Conservation (phyloP, 2,888 invertebrate genomes). For the Ellobium chinense region DNA sequence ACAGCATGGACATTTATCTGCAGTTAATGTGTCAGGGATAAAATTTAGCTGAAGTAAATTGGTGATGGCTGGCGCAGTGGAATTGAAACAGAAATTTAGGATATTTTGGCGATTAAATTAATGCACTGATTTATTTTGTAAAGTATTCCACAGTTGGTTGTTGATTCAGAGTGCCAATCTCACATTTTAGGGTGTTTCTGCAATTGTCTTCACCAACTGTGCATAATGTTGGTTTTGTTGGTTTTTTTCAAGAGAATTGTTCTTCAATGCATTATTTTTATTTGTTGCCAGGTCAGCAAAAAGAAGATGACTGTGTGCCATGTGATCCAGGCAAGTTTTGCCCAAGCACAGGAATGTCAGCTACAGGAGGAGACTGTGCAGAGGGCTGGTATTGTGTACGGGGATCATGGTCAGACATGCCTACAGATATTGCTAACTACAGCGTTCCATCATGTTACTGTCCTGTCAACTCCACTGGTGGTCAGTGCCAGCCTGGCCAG, state of each 20-base stretch:
- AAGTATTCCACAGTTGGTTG: no score
- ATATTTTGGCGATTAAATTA: no score
- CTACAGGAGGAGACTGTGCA: conserved; percentile 64
- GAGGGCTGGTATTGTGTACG: conserved; percentile 75
- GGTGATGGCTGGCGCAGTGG: no score
- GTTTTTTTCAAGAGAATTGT: no score
- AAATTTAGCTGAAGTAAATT: no score
- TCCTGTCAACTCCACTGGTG: conserved; percentile 71
- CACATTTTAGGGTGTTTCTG: no score
- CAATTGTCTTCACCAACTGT: no score
- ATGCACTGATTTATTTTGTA: no score
- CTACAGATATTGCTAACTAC: conserved; percentile 70
- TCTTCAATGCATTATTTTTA: background rate
- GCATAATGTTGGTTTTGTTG: background rate
- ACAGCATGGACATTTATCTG: no score
- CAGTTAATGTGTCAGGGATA: no score
- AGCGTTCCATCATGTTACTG: conserved; percentile 69
- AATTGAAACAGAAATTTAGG: no score
- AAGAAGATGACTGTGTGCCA: conserved; percentile 66
- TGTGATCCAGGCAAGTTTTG: conserved; percentile 75
- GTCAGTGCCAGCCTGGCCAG: conserved; percentile 71
- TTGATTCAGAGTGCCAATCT: no score
- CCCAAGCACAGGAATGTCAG: conserved; percentile 62
- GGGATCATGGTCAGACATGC: conserved; percentile 71
- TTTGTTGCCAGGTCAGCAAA: conserved; percentile 49